These are phyloP conservation scores for Chironomus tepperi DNA, from an alignment of 1,140 invertebrate genomes.

Conservation along the genomic window DNA sequence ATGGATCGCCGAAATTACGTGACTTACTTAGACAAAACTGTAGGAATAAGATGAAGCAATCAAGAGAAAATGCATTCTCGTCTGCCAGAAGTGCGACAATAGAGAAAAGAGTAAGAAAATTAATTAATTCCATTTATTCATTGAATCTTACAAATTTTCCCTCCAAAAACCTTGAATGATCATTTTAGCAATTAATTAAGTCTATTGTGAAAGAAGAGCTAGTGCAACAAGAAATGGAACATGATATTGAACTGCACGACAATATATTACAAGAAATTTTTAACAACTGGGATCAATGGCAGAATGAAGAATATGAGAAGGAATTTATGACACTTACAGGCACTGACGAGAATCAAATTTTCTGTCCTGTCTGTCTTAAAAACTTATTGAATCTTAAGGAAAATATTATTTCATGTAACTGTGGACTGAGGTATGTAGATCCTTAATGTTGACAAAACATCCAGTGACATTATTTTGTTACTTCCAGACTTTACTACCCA, in stretches of 20 bases:
- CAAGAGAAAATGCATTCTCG: not conserved
- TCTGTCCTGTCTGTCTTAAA: not conserved
- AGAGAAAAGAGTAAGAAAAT: not conserved
- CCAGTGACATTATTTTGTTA: too few relatives aligned
- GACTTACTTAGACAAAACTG: not conserved
- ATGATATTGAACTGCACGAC: not conserved
- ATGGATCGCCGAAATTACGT: not conserved
- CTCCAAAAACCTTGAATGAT: not conserved
- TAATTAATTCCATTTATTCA: not conserved
- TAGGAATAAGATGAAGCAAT: not conserved
- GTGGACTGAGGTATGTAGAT: not conserved
- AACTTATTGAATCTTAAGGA: not conserved
- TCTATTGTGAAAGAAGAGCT: not conserved
- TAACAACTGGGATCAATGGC: not conserved
- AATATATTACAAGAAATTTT: not conserved
- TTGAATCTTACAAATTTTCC: not conserved
- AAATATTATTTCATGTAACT: constrained; percentile 10
- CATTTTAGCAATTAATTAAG: constrained; percentile 5
- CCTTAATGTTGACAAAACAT: too few relatives aligned
- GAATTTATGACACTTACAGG: not conserved
- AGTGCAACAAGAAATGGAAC: not conserved
- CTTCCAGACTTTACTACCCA: constrained; percentile 9
- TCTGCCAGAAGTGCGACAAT: not conserved
- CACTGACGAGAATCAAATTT: not conserved
- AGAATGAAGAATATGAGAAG: constrained; percentile 11